phyloP scores from a whole-genome alignment of 2,113 vertebrate species.

The Calonectris borealis region DNA sequence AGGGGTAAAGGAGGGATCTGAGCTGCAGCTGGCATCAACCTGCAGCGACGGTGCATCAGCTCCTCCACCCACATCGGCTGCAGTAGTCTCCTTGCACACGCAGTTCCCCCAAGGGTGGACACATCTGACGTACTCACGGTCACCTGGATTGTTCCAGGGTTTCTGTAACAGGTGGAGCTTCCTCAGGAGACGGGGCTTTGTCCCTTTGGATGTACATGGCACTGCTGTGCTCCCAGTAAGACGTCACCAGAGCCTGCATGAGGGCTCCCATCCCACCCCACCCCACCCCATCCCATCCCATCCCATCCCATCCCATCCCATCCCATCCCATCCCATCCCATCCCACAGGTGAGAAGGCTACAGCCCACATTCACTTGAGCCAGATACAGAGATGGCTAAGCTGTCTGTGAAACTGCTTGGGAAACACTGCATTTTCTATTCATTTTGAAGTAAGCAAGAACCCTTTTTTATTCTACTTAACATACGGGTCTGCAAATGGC shows the following conservation, averaged over 20 bases:
- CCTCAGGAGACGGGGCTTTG: neutral
- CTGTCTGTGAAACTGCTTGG: neutral
- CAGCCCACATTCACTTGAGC: neutral
- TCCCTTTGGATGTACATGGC: neutral
- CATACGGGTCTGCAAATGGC: neutral
- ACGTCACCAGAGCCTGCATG: neutral
- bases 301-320: neutral
- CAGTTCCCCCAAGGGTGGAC: too few species aligned
- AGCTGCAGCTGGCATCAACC: neutral
- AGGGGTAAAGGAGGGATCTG: too few species aligned
- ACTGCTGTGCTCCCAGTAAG: neutral
- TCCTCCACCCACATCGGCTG: too few species aligned
- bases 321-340: too few species aligned
- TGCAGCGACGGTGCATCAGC: rapidly evolving
- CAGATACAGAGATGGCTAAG: neutral
- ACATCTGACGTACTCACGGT: neutral
- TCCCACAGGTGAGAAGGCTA: neutral
- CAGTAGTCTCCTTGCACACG: neutral
- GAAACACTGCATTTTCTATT: neutral
- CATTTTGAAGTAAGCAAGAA: neutral
- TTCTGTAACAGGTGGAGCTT: neutral
- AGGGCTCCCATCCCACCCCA: neutral
- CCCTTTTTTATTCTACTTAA: neutral
- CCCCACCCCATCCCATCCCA: neutral
- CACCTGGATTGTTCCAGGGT: neutral